Percentiles rank a stretch among this genome's conserved stretches.
Conservation (phyloP, 37 sponge, comb jelly and placozoan genomes). For the Axinella damicornis region DNA sequence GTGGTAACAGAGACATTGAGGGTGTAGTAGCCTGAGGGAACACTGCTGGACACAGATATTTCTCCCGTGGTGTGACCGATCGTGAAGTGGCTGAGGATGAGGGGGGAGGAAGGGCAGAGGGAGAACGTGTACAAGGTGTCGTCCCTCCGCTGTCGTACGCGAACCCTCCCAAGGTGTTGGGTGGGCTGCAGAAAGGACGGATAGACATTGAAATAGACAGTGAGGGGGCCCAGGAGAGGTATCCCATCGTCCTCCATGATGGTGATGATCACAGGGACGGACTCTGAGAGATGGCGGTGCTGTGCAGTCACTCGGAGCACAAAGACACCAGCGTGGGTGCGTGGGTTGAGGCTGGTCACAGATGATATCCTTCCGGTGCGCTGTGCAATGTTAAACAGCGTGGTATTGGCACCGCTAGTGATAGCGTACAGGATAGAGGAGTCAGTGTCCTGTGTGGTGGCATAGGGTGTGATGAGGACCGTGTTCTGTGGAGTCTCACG, state of each 20-base stretch:
- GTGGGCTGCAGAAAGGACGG: not conserved
- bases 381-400: slow-evolving; percentile 17
- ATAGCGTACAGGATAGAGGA: slow-evolving; percentile 33
- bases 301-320: slow-evolving; percentile 22
- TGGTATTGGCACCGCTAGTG: not conserved
- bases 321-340: not conserved
- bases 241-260: slow-evolving; percentile 11
- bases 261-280: slow-evolving; percentile 5
- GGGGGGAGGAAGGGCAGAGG: slow-evolving; percentile 2
- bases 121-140: slow-evolving; percentile 20
- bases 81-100: not conserved
- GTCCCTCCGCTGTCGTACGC: not conserved
- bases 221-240: slow-evolving; percentile 21
- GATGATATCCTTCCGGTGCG: slow-evolving; percentile 12
- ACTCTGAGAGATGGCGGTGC: slow-evolving; percentile 11
- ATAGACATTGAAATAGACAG: slow-evolving; percentile 19
- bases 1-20: slow-evolving; percentile 20
- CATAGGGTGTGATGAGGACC: slow-evolving; percentile 1
- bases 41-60: not conserved
- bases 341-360: slow-evolving; percentile 3
- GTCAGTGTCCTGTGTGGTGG: slow-evolving; percentile 14
- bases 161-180: not conserved
- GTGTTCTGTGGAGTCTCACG: not conserved
- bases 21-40: not conserved
- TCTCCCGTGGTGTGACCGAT: slow-evolving; percentile 12